Evolutionary conservation across 1,140 invertebrate species (phyloP).

Genomic region (Thereuonema tuberculata): DNA sequence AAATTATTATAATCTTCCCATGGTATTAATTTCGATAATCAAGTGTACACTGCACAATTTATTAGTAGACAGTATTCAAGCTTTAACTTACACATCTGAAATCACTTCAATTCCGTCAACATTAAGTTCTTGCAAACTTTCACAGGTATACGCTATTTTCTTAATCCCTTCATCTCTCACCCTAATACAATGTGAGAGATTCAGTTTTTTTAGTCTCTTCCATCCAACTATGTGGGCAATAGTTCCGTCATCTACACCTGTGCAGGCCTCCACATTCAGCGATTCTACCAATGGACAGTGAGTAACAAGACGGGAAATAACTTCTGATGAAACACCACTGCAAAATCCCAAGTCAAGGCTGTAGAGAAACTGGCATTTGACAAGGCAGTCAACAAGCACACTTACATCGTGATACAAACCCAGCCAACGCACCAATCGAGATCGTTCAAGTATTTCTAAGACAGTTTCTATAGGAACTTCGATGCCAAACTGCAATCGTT

Average conservation of each 20-base stretch:
- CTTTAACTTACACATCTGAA: constrained; percentile 10
- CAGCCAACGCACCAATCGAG: background rate
- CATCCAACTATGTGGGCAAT: background rate
- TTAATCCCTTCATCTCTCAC: constrained; percentile 14
- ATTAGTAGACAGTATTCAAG: no score
- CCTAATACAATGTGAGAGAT: constrained; percentile 17
- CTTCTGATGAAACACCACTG: background rate
- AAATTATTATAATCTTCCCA: no score
- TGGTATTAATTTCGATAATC: no score
- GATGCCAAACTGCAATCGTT: background rate
- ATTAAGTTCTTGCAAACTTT: constrained; percentile 15
- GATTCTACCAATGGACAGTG: background rate
- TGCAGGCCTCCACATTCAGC: background rate
- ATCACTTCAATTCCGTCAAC: constrained; percentile 19
- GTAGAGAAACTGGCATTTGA: background rate
- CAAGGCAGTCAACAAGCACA: background rate
- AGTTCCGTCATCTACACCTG: background rate
- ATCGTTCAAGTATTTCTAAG: background rate
- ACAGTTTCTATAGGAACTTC: background rate
- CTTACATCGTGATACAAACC: background rate
- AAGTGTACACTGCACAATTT: no score
- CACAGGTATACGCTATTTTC: constrained; percentile 15
- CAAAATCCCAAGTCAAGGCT: background rate
- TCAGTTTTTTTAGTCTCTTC: constrained; percentile 10
- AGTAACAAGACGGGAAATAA: background rate